A percentile compares a stretch with the other conserved stretches of the same genome.
These are phyloP conservation scores for Hydraecia micacea DNA, from an alignment of 2,888 invertebrate genomes.

Conservation along the genomic window DNA sequence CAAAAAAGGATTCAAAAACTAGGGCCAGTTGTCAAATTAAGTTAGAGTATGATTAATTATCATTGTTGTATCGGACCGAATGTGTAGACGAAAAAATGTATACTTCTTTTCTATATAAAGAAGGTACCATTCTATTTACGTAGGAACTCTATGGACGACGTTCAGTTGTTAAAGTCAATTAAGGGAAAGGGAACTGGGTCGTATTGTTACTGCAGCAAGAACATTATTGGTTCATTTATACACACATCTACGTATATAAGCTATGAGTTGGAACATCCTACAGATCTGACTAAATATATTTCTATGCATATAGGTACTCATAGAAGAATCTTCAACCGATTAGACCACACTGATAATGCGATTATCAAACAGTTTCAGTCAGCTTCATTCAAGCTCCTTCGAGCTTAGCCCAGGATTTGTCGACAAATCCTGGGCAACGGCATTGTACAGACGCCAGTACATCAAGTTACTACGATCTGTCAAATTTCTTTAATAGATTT, in stretches of 20 bases:
- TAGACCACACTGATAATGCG: too few relatives aligned
- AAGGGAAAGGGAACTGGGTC: constrained; percentile 47
- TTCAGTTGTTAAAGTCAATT: constrained; percentile 22
- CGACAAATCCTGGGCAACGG: not conserved
- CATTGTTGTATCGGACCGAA: not conserved
- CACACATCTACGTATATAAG: not conserved
- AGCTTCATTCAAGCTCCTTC: not conserved
- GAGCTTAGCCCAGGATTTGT: not conserved
- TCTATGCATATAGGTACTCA: not conserved
- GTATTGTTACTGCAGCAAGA: not conserved
- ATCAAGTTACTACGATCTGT: too few relatives aligned
- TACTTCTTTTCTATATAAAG: not conserved
- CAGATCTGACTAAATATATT: not conserved
- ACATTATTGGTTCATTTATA: not conserved
- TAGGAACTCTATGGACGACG: not conserved
- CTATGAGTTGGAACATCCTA: too few relatives aligned
- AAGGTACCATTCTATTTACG: constrained; percentile 13
- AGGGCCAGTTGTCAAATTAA: not conserved
- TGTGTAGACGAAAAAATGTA: not conserved
- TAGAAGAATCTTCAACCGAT: not conserved
- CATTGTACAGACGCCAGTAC: too few relatives aligned
- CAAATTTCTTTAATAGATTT: too few relatives aligned
- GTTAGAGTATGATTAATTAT: too few relatives aligned
- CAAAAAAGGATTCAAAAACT: not conserved
- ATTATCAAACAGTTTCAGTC: not conserved